Percentiles rank a stretch among this genome's conserved stretches.
phyloP scores from a whole-genome alignment of 2,888 invertebrate species.

The Eremobia ochroleuca region DNA sequence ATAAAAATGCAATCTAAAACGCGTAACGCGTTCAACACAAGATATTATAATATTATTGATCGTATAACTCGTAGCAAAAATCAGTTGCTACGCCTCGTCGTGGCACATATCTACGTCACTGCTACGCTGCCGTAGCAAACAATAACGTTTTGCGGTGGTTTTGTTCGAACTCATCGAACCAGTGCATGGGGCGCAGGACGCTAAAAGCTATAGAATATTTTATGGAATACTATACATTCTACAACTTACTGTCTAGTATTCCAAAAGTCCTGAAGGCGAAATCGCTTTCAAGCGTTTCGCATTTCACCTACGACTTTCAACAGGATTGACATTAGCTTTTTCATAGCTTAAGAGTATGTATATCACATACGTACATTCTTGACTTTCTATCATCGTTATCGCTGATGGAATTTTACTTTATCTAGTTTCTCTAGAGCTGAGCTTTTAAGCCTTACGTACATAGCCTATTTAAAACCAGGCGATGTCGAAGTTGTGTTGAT shows the following conservation, averaged over 20 bases:
- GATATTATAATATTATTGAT: too few relatives aligned
- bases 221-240: not conserved
- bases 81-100: not conserved
- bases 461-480: too few relatives aligned
- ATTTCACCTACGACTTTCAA: not conserved
- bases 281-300: not conserved
- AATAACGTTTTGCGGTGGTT: not conserved
- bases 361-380: too few relatives aligned
- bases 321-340: not conserved
- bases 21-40: not conserved
- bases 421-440: too few relatives aligned
- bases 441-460: too few relatives aligned
- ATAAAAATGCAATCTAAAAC: not conserved
- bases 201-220: not conserved
- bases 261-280: not conserved
- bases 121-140: conserved; percentile 13
- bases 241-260: not conserved
- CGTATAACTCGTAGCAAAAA: not conserved
- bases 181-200: not conserved
- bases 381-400: too few relatives aligned
- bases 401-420: too few relatives aligned
- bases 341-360: too few relatives aligned
- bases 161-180: not conserved
- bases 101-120: conserved; percentile 10
- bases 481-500: too few relatives aligned